These are phyloP conservation scores for Carassius gibelio DNA, from an alignment of 2,113 vertebrate genomes.

Conservation along the genomic window DNA sequence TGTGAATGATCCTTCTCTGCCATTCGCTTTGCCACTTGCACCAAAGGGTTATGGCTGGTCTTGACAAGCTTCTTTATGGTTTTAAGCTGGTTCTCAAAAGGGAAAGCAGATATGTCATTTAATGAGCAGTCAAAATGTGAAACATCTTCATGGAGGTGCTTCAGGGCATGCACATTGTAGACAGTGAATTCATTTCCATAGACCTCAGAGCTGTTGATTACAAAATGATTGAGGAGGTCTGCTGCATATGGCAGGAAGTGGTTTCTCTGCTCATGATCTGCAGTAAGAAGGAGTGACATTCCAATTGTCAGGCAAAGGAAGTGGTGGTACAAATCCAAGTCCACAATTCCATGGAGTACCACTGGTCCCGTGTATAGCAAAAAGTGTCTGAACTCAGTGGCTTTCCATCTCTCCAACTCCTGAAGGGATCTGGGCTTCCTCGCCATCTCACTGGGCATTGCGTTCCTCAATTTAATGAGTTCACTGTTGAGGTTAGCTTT, in stretches of 20 bases:
- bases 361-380: background rate
- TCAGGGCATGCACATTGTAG: conserved; percentile 41
- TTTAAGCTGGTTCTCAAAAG: conserved; percentile 49
- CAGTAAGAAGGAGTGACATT: conserved; percentile 26
- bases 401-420: conserved; percentile 2
- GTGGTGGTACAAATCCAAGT: conserved; percentile 24
- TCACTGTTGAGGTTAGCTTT: background rate
- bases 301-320: conserved; percentile 23
- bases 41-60: conserved; percentile 40
- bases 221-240: conserved; percentile 10
- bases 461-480: background rate
- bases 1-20: conserved; percentile 10
- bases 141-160: conserved; percentile 36
- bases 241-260: conserved; percentile 4
- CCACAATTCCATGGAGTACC: background rate
- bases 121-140: conserved; percentile 30
- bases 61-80: conserved; percentile 36
- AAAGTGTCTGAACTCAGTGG: background rate
- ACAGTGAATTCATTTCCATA: conserved; percentile 25
- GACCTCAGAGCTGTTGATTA: conserved; percentile 16
- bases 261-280: conserved; percentile 5
- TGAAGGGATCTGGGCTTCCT: conserved; percentile 9
- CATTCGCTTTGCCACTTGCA: conserved; percentile 39
- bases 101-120: conserved; percentile 39
- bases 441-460: background rate